These are phyloP conservation scores for Acleris literana DNA, from an alignment of 2,888 invertebrate species.

Conservation along the genomic window DNA sequence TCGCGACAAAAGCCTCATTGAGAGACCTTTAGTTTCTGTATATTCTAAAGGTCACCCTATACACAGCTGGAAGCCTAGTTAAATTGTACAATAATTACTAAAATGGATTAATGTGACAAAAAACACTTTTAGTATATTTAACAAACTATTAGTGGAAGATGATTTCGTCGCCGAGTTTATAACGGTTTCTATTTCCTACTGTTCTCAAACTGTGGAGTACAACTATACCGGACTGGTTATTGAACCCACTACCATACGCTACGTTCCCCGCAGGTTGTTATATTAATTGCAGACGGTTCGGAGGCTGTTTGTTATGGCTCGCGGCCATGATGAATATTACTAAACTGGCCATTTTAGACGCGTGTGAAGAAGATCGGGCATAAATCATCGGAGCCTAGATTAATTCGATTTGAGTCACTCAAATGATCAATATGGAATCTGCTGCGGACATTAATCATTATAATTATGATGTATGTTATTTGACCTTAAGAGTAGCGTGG, in stretches of 20 bases:
- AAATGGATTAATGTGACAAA: no score
- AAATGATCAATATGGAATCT: neutral
- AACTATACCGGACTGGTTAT: constrained; percentile 59
- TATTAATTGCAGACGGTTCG: constrained; percentile 41
- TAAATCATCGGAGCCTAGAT: constrained; percentile 24
- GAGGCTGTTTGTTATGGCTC: constrained; percentile 32
- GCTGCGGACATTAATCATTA: no score
- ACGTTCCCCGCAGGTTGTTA: constrained; percentile 43
- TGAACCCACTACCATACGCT: constrained; percentile 48
- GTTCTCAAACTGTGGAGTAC: constrained; percentile 12
- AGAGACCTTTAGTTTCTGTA: no score
- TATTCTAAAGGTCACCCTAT: no score
- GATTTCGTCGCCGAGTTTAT: neutral
- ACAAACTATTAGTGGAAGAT: neutral
- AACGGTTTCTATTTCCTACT: constrained; percentile 8
- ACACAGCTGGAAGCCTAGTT: no score
- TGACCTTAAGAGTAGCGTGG: no score
- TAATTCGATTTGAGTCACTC: neutral
- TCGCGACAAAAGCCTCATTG: no score
- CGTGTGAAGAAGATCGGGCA: constrained; percentile 17
- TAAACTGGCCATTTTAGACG: constrained; percentile 11
- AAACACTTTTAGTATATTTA: no score
- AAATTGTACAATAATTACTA: no score
- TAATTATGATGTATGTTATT: no score
- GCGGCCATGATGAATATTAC: constrained; percentile 33